phyloP scores from a whole-genome alignment of 2,888 invertebrate genomes.

The Callyntrura guangdongensis region DNA sequence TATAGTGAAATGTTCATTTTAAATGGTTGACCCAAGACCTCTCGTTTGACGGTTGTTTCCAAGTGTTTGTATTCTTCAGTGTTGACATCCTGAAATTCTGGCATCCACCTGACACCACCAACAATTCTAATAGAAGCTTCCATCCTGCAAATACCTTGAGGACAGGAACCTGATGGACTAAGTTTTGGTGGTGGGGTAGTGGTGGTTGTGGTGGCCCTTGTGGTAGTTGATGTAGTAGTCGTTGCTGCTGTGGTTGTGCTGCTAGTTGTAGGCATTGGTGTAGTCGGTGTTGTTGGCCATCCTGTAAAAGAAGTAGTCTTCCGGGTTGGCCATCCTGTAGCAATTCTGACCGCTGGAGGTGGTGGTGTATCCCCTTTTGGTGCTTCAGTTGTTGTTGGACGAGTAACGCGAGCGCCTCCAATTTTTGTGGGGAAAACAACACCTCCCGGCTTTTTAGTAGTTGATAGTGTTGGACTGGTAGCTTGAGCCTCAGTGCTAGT shows the following conservation, averaged over 20 bases:
- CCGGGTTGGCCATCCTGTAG: constrained; percentile 94
- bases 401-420: constrained; percentile 89
- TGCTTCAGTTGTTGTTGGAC: constrained; percentile 88
- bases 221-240: constrained; percentile 87
- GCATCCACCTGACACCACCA: constrained; percentile 93
- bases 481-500: constrained; percentile 69
- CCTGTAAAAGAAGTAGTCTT: constrained; percentile 96
- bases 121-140: constrained; percentile 95
- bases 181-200: constrained; percentile 90
- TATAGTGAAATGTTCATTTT: too few species aligned
- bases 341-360: constrained; percentile 89
- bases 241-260: constrained; percentile 88
- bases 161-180: constrained; percentile 80
- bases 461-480: constrained; percentile 85
- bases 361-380: constrained; percentile 87
- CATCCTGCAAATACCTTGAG: constrained; percentile 89
- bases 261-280: constrained; percentile 89
- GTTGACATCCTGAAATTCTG: constrained; percentile 94
- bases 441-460: constrained; percentile 82
- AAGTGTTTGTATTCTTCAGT: constrained; percentile 95
- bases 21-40: constrained; percentile 68
- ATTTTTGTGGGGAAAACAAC: constrained; percentile 93
- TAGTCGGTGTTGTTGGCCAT: constrained; percentile 93
- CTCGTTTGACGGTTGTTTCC: constrained; percentile 86
- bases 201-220: constrained; percentile 89